Conservation (phyloP, 2,113 vertebrate species). For the Steatornis caripensis region DNA sequence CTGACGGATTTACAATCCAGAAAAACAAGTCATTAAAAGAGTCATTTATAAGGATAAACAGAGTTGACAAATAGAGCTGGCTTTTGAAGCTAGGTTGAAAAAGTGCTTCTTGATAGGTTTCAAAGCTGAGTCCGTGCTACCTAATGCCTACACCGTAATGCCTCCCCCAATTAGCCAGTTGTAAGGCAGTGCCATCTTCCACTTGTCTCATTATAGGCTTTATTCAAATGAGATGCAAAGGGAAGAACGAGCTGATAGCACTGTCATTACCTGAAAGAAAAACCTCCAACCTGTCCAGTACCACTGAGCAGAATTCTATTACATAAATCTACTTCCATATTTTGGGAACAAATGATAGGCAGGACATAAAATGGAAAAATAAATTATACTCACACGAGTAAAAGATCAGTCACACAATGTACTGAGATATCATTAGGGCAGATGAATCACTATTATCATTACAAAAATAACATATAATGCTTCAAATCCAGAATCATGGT, state of each 20-base stretch:
- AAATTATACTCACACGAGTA: background rate
- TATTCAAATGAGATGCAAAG: conserved; percentile 49
- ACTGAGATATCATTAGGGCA: conserved; percentile 48
- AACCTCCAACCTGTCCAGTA: conserved; percentile 27
- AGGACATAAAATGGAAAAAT: conserved; percentile 52
- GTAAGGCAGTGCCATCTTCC: conserved; percentile 9
- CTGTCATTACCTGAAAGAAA: conserved; percentile 33
- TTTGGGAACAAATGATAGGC: conserved; percentile 51
- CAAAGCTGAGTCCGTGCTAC: background rate
- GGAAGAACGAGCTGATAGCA: background rate
- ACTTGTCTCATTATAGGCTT: conserved; percentile 34
- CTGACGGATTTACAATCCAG: background rate
- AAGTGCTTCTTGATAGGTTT: background rate
- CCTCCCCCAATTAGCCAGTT: background rate
- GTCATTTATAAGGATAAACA: conserved; percentile 14
- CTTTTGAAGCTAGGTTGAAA: conserved; percentile 13
- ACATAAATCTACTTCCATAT: conserved; percentile 50
- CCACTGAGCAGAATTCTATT: background rate
- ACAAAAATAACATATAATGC: conserved; percentile 54
- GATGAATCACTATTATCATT: conserved; percentile 59
- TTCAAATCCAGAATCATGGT: conserved; percentile 32
- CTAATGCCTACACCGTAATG: background rate
- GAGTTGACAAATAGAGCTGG: conserved; percentile 12
- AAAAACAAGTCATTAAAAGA: conserved; percentile 45
- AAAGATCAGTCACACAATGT: conserved; percentile 49